phyloP scores from a whole-genome alignment of 2,888 invertebrate genomes.

The Fragum sueziense region DNA sequence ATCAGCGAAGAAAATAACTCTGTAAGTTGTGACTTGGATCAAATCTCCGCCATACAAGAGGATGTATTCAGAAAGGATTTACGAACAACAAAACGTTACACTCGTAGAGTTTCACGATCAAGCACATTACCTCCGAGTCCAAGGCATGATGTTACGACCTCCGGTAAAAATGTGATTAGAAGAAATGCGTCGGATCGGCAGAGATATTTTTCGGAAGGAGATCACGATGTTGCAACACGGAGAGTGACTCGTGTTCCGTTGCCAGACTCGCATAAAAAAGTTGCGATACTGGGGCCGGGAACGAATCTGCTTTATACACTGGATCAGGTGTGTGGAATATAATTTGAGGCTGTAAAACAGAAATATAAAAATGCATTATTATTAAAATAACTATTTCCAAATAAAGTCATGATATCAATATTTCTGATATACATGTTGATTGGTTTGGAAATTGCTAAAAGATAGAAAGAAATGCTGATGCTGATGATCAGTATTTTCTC shows the following conservation, averaged over 20 bases:
- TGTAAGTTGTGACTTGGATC: too few species aligned
- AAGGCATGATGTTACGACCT: neutral
- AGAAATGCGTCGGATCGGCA: slow-evolving; percentile 7
- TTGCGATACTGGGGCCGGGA: slow-evolving; percentile 73
- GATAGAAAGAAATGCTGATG: too few species aligned
- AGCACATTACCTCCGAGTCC: neutral
- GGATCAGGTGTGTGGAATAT: slow-evolving; percentile 69
- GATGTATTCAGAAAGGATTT: neutral
- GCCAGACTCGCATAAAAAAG: slow-evolving; percentile 72
- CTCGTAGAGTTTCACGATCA: neutral
- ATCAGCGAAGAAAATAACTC: neutral
- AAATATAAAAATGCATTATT: too few species aligned
- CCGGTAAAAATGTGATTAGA: neutral
- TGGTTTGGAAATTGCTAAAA: too few species aligned
- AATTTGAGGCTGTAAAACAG: too few species aligned
- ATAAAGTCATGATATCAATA: too few species aligned
- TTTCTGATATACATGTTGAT: too few species aligned
- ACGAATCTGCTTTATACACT: slow-evolving; percentile 71
- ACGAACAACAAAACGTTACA: neutral
- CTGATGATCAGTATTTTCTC: too few species aligned
- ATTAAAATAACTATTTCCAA: too few species aligned
- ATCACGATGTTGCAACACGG: neutral
- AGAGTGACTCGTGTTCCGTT: slow-evolving; percentile 17
- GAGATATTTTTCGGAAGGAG: slow-evolving; percentile 16
- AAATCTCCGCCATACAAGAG: too few species aligned